These are phyloP conservation scores for Protophormia terraenovae DNA, from an alignment of 2,888 invertebrate species.

Conservation along the genomic window DNA sequence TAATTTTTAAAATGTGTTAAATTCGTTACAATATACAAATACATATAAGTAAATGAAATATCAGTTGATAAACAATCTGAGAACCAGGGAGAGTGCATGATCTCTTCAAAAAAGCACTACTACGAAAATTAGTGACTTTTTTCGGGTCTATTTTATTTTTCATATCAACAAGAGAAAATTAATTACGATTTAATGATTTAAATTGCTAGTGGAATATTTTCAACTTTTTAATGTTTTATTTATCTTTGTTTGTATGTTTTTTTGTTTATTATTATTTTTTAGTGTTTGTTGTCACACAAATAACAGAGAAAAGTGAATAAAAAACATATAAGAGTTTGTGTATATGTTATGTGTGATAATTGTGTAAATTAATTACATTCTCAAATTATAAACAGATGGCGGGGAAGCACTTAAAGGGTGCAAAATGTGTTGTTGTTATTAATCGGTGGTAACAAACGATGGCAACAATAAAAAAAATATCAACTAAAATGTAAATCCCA, in stretches of 20 bases:
- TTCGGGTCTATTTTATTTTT: neutral
- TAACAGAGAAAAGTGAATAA: neutral
- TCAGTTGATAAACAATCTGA: too few relatives aligned
- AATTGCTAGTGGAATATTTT: neutral
- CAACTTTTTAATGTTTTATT: neutral
- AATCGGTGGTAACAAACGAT: neutral
- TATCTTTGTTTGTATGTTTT: neutral
- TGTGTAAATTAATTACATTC: slow-evolving; percentile 38
- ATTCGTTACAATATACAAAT: too few relatives aligned
- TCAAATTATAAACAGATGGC: neutral
- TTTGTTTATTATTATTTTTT: neutral
- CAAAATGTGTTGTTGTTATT: slow-evolving; percentile 8
- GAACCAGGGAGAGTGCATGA: too few relatives aligned
- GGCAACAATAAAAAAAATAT: slow-evolving; percentile 3
- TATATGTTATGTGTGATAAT: neutral
- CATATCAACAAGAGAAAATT: neutral
- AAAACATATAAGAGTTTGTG: neutral
- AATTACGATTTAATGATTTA: neutral
- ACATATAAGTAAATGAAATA: too few relatives aligned
- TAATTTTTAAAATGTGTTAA: too few relatives aligned
- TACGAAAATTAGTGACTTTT: neutral
- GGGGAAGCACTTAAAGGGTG: slow-evolving; percentile 46
- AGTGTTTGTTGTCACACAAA: neutral
- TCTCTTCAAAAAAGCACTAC: too few relatives aligned
- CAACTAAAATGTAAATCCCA: slow-evolving; percentile 36